Evolutionary conservation across 2,888 invertebrate species (phyloP).

Genomic region (Drosophila aldrichi): DNA sequence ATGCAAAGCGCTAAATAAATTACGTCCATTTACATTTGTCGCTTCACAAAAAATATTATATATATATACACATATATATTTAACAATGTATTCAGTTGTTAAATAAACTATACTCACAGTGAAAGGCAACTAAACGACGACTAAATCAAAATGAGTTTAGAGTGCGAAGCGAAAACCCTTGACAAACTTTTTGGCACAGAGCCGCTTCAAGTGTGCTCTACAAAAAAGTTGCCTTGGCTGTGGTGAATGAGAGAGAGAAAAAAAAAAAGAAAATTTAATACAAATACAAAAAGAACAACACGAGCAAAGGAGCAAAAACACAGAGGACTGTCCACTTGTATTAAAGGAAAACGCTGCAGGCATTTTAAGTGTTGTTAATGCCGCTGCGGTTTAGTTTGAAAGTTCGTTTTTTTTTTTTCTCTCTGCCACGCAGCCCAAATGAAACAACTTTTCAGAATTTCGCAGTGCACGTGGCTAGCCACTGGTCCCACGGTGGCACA

Average conservation of each 20-base stretch:
- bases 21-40: constrained; percentile 73
- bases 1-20: constrained; percentile 59
- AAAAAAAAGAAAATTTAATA: background rate
- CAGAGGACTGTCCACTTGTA: constrained; percentile 71
- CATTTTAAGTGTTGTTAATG: constrained; percentile 80
- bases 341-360: constrained; percentile 78
- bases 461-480: constrained; percentile 59
- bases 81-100: constrained; percentile 21
- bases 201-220: constrained; percentile 55
- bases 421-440: constrained; percentile 61
- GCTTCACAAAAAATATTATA: constrained; percentile 19
- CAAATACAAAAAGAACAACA: constrained; percentile 11
- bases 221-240: constrained; percentile 49
- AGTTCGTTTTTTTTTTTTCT: constrained; percentile 58
- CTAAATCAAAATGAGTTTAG: constrained; percentile 72
- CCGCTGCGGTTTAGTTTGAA: constrained; percentile 66
- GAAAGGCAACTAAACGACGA: constrained; percentile 63
- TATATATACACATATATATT: constrained; percentile 15
- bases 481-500: constrained; percentile 43
- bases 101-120: constrained; percentile 49
- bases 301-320: constrained; percentile 37
- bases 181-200: constrained; percentile 56
- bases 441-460: constrained; percentile 72
- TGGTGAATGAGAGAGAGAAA: background rate
- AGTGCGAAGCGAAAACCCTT: constrained; percentile 52